Evolutionary conservation across 2,888 invertebrate genomes (phyloP).

Genomic region (Trichacis sp.): DNA sequence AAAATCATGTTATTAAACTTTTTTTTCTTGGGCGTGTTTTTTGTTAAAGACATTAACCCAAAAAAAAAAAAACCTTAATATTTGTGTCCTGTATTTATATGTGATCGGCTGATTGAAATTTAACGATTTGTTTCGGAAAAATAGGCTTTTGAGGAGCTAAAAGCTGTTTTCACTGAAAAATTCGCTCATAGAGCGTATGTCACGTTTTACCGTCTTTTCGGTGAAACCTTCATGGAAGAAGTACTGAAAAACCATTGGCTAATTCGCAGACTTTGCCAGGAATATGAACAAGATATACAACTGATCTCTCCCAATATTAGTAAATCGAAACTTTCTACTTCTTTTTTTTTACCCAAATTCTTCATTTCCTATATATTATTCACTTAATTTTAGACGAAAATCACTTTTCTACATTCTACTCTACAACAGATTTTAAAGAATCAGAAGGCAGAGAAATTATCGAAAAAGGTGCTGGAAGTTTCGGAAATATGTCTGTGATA

Average conservation of each 20-base stretch:
- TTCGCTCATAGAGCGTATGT: conserved; percentile 87
- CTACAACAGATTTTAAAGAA: conserved; percentile 23
- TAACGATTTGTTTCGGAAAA: conserved; percentile 39
- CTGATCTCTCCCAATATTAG: conserved; percentile 42
- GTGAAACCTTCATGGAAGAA: conserved; percentile 78
- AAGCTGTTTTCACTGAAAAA: conserved; percentile 85
- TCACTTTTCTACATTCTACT: conserved; percentile 23
- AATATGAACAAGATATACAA: conserved; percentile 75
- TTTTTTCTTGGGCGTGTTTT: conserved; percentile 6
- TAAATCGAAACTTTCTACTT: conserved; percentile 19
- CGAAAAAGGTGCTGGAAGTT: conserved; percentile 72
- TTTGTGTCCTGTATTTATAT: too few species aligned
- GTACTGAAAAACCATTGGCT: conserved; percentile 83
- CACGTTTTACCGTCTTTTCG: conserved; percentile 80
- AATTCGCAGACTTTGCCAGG: conserved; percentile 81
- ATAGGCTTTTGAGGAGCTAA: conserved; percentile 83
- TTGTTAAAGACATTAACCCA: too few species aligned
- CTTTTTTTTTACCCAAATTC: background rate
- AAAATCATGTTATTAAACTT: background rate
- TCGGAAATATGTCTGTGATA: conserved; percentile 85
- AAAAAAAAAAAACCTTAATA: too few species aligned
- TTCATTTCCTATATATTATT: too few species aligned
- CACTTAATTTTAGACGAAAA: conserved; percentile 36
- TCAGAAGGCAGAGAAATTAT: conserved; percentile 48
- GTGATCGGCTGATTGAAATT: too few species aligned